Conservation (phyloP, 2,797 vertebrate species). For the Ciconia nigra region DNA sequence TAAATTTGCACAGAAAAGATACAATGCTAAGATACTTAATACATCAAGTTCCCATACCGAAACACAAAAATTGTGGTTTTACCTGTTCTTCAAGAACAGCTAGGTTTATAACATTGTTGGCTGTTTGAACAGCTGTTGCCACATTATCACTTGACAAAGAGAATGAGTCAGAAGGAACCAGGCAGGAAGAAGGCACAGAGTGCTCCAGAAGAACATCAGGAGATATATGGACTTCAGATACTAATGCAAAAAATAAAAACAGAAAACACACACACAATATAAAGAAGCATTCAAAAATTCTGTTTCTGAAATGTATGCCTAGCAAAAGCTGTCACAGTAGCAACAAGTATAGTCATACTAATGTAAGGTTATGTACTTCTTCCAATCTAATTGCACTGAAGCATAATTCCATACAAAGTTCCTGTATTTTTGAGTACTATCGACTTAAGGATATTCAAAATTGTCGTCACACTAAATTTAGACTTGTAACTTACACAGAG, state of each 20-base stretch:
- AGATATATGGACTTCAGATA: slow-evolving; percentile 63
- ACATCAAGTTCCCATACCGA: background rate
- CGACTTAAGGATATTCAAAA: background rate
- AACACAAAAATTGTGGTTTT: background rate
- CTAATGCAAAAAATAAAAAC: slow-evolving; percentile 21
- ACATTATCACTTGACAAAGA: slow-evolving; percentile 17
- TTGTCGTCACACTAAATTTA: background rate
- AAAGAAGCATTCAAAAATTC: background rate
- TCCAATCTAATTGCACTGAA: background rate
- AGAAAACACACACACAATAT: background rate
- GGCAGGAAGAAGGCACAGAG: background rate
- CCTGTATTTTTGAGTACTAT: background rate
- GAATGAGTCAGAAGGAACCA: slow-evolving; percentile 47
- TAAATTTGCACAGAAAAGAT: background rate
- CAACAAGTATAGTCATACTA: background rate
- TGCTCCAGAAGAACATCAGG: slow-evolving; percentile 52
- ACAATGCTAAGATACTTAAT: background rate
- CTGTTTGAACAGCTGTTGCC: background rate
- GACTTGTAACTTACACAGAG: background rate
- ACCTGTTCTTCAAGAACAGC: slow-evolving; percentile 56
- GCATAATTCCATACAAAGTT: background rate
- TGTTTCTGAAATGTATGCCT: background rate
- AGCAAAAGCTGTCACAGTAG: background rate
- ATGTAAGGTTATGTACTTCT: background rate
- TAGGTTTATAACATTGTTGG: background rate